A percentile compares a stretch with the other conserved stretches of the same genome.
These are phyloP conservation scores for Athalia circularis DNA, from an alignment of 2,888 invertebrate species.

Conservation along the genomic window DNA sequence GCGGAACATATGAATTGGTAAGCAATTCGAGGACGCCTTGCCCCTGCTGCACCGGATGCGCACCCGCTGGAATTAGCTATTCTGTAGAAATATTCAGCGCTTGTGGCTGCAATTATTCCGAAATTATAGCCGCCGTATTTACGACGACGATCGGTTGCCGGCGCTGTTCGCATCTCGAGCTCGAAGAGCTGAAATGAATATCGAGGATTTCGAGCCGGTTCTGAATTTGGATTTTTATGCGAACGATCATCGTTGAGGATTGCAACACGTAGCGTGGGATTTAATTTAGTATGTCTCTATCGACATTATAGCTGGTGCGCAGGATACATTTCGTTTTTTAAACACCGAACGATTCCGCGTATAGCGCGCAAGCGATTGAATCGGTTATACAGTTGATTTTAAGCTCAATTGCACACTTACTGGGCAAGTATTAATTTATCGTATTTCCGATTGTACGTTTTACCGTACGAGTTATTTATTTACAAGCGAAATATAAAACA, in stretches of 20 bases:
- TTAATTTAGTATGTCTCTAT: too few relatives aligned
- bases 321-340: neutral
- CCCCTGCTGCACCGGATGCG: slow-evolving; percentile 6
- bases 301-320: too few relatives aligned
- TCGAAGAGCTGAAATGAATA: too few relatives aligned
- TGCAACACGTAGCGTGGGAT: too few relatives aligned
- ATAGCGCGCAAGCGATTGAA: neutral
- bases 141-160: neutral
- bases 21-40: slow-evolving; percentile 26
- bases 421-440: slow-evolving; percentile 30
- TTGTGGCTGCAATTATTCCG: slow-evolving; percentile 25
- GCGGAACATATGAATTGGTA: slow-evolving; percentile 38
- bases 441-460: slow-evolving; percentile 28
- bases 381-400: slow-evolving; percentile 26
- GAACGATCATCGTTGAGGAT: too few relatives aligned
- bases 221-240: too few relatives aligned
- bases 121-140: slow-evolving; percentile 2
- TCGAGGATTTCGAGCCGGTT: too few relatives aligned
- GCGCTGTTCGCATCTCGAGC: neutral
- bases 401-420: slow-evolving; percentile 37
- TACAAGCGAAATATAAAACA: slow-evolving; percentile 55
- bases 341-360: neutral
- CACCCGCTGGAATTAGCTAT: slow-evolving; percentile 38
- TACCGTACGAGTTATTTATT: slow-evolving; percentile 52
- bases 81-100: slow-evolving; percentile 31